Evolutionary conservation across 37 sponge, comb jelly and placozoan genomes (phyloP).

Genomic region (Theonella swinhoei): DNA sequence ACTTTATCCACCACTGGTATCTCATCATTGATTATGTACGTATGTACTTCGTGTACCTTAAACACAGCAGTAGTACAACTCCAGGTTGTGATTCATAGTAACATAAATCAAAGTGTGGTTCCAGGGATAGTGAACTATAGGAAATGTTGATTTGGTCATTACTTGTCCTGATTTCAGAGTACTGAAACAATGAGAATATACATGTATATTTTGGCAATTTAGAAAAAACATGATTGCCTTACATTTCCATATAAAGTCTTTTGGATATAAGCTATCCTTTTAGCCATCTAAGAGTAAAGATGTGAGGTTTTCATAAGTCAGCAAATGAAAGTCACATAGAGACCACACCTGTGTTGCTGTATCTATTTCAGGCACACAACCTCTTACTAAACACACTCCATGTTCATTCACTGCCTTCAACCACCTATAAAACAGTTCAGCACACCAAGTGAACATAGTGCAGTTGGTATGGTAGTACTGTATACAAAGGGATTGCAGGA

Average conservation of each 20-base stretch:
- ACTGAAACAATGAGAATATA: constrained; percentile 2
- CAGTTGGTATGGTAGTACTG: too few relatives aligned
- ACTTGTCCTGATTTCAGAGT: constrained; percentile 38
- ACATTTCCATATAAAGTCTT: constrained; percentile 51
- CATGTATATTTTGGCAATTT: too few relatives aligned
- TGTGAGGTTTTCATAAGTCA: too few relatives aligned
- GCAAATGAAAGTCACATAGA: neutral
- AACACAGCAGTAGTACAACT: constrained; percentile 67
- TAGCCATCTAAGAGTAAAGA: constrained; percentile 1
- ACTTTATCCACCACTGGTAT: too few relatives aligned
- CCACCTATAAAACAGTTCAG: constrained; percentile 36
- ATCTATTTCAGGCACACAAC: neutral
- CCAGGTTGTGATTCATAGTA: constrained; percentile 85
- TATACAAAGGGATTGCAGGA: too few relatives aligned
- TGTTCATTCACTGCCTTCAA: constrained; percentile 37
- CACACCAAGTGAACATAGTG: too few relatives aligned
- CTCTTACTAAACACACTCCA: constrained; percentile 47
- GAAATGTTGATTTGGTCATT: constrained; percentile 63
- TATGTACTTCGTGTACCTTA: too few relatives aligned
- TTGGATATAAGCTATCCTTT: constrained; percentile 20
- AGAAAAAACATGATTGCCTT: neutral
- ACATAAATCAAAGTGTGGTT: constrained; percentile 55
- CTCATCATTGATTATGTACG: too few relatives aligned
- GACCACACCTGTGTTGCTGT: neutral
- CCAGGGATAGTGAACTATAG: constrained; percentile 28